These are phyloP conservation scores for Heliangelus exortis DNA, from an alignment of 2,797 vertebrate species.

Conservation along the genomic window DNA sequence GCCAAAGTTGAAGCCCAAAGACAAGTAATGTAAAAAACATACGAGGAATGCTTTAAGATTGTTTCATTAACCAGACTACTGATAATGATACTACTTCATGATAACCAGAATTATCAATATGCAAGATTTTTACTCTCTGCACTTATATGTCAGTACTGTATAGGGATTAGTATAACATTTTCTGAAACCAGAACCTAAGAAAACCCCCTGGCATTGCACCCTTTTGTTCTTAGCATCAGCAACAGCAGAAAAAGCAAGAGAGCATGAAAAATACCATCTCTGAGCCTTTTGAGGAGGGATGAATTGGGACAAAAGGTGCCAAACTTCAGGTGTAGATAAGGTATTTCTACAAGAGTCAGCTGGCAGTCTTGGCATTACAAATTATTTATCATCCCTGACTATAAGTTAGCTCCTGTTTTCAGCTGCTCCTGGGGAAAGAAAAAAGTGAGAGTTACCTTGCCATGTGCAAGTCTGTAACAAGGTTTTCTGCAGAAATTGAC, in stretches of 20 bases:
- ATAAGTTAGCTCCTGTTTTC: neutral
- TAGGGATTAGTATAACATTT: neutral
- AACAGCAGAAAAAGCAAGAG: neutral
- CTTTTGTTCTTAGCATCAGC: constrained; percentile 5
- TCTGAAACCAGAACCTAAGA: neutral
- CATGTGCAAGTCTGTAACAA: neutral
- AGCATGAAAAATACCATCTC: neutral
- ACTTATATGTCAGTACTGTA: neutral
- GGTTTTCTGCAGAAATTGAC: neutral
- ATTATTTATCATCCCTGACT: neutral
- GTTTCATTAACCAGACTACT: neutral
- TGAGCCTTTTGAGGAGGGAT: neutral
- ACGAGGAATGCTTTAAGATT: neutral
- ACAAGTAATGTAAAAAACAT: neutral
- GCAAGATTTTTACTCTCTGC: neutral
- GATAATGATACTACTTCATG: neutral
- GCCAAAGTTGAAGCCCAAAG: neutral
- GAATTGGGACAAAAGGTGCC: neutral
- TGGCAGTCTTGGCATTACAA: neutral
- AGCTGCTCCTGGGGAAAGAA: neutral
- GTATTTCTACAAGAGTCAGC: neutral
- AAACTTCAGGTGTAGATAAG: neutral
- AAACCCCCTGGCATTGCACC: neutral
- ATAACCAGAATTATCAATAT: neutral
- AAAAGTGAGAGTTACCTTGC: neutral